Conservation (phyloP, 2,888 invertebrate genomes). For the Sialis fuliginosa region DNA sequence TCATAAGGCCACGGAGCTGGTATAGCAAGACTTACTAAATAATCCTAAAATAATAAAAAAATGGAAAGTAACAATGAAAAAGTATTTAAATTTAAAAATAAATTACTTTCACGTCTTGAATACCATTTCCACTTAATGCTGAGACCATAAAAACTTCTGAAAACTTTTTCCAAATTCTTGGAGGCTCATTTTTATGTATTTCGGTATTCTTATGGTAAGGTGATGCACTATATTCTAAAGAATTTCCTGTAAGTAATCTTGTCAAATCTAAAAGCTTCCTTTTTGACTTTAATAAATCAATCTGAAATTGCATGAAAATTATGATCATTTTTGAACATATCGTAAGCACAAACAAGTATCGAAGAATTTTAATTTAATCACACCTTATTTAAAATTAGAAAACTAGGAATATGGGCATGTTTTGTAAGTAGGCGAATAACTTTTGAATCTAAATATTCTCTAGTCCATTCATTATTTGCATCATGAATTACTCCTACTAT, state of each 20-base stretch:
- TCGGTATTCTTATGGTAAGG: constrained; percentile 13
- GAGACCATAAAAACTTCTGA: constrained; percentile 84
- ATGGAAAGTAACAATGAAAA: neutral
- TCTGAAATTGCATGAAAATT: constrained; percentile 26
- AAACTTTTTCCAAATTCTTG: constrained; percentile 56
- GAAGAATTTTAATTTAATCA: constrained; percentile 12
- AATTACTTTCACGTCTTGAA: constrained; percentile 16
- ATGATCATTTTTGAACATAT: neutral
- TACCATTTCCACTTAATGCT: constrained; percentile 45
- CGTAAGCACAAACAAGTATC: neutral
- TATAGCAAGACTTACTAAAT: constrained; percentile 47
- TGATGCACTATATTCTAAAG: constrained; percentile 17
- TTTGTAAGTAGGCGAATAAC: constrained; percentile 48
- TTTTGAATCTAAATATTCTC: constrained; percentile 48
- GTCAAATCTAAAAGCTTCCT: constrained; percentile 55
- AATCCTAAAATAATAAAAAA: constrained; percentile 33
- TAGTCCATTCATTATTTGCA: constrained; percentile 48
- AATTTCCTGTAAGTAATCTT: constrained; percentile 42
- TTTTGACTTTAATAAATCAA: constrained; percentile 53
- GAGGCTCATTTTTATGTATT: constrained; percentile 9
- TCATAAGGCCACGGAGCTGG: constrained; percentile 49
- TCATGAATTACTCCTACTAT: constrained; percentile 78
- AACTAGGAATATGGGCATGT: constrained; percentile 38
- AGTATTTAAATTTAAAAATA: neutral
- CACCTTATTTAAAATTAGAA: constrained; percentile 84